Evolutionary conservation across 92 coral and sea anemone genomes (phyloP).

Genomic region (Zoanthus solanderi): DNA sequence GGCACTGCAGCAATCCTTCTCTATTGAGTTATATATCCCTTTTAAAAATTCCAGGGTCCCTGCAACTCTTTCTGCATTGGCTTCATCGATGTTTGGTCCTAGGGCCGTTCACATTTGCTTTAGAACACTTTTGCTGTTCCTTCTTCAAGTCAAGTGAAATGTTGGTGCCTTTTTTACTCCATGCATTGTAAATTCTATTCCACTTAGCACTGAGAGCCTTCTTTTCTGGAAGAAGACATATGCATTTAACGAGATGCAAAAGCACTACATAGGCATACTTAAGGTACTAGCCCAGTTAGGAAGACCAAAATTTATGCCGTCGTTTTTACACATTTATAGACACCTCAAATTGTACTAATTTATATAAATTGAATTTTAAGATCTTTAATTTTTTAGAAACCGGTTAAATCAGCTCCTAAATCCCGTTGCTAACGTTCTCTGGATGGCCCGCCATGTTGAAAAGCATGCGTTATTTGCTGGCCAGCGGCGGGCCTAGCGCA

Average conservation of each 20-base stretch:
- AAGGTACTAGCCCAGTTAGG: constrained; percentile 16
- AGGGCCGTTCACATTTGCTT: constrained; percentile 67
- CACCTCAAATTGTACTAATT: neutral
- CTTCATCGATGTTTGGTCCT: constrained; percentile 70
- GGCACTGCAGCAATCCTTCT: constrained; percentile 55
- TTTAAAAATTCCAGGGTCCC: constrained; percentile 67
- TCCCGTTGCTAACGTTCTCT: neutral
- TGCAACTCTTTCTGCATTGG: constrained; percentile 67
- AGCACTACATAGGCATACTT: constrained; percentile 68
- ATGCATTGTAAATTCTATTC: constrained; percentile 63
- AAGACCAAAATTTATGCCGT: constrained; percentile 3
- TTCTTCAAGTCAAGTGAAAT: constrained; percentile 69
- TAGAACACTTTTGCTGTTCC: constrained; percentile 66
- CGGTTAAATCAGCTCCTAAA: neutral
- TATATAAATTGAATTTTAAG: neutral
- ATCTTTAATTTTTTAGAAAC: neutral
- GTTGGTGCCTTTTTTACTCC: constrained; percentile 64
- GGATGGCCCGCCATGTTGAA: constrained; percentile 3
- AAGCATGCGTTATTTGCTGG: neutral
- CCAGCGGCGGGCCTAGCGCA: neutral
- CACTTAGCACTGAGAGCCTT: constrained; percentile 65
- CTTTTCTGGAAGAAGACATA: constrained; percentile 51
- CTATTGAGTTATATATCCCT: constrained; percentile 49
- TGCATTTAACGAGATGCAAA: constrained; percentile 43
- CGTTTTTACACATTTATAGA: neutral